Evolutionary conservation across 53 echinoderm and acorn worm genomes (phyloP).

Genomic region (Astropecten irregularis): DNA sequence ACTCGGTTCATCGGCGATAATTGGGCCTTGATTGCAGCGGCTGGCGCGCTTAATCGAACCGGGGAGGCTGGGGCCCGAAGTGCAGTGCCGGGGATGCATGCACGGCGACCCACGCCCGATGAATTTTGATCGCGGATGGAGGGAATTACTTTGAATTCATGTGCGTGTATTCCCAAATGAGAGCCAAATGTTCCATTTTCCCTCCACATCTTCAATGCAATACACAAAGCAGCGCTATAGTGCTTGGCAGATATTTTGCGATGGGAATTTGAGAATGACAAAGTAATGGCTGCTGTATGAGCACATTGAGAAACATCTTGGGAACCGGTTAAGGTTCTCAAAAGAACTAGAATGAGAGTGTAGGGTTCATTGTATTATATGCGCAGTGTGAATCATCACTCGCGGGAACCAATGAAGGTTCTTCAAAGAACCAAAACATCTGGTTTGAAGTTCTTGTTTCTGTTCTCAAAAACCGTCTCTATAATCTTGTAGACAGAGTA

Average conservation of each 20-base stretch:
- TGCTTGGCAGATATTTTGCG: not conserved
- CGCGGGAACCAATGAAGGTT: too few relatives aligned
- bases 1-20: not conserved
- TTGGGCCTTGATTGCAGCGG: not conserved
- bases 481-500: too few relatives aligned
- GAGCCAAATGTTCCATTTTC: not conserved
- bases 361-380: too few relatives aligned
- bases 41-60: not conserved
- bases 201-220: not conserved
- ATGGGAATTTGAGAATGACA: not conserved
- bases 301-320: not conserved
- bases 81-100: not conserved
- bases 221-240: not conserved
- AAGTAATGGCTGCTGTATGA: not conserved
- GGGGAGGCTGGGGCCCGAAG: not conserved
- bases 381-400: too few relatives aligned
- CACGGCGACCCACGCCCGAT: not conserved
- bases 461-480: too few relatives aligned
- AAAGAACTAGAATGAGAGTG: too few relatives aligned
- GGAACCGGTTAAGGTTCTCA: too few relatives aligned
- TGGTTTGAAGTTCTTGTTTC: too few relatives aligned
- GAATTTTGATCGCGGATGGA: too few relatives aligned
- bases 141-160: too few relatives aligned
- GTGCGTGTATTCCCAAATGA: not conserved
- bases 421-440: too few relatives aligned